A percentile compares a stretch with the other conserved stretches of the same genome.
phyloP scores from a whole-genome alignment of 37 sponge, comb jelly and placozoan species.

The Chondrosia reniformis region DNA sequence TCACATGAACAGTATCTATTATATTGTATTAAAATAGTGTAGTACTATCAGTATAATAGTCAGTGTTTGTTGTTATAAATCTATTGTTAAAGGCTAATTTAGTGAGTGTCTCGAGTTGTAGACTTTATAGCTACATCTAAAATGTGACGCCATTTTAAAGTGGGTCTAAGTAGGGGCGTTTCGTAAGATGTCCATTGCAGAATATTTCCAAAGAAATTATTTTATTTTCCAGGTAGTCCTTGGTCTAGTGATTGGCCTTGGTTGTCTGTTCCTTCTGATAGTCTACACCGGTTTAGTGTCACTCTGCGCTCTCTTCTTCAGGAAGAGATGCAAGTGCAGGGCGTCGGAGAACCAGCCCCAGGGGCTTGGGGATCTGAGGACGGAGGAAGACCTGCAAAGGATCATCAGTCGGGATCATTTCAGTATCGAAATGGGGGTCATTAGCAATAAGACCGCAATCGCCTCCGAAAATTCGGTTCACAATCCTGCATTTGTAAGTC shows the following conservation, averaged over 20 bases:
- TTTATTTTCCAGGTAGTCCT: too few species aligned
- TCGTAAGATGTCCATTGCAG: too few species aligned
- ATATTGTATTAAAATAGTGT: too few species aligned
- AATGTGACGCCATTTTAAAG: too few species aligned
- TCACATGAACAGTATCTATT: too few species aligned
- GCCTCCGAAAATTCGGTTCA: neutral
- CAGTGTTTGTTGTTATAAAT: too few species aligned
- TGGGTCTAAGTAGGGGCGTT: too few species aligned
- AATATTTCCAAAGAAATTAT: too few species aligned
- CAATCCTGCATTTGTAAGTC: constrained; percentile 9
- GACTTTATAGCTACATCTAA: too few species aligned
- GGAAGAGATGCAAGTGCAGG: neutral
- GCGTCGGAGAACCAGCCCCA: neutral
- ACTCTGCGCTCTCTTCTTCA: neutral
- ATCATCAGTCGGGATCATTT: neutral
- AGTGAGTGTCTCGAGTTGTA: too few species aligned
- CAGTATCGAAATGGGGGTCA: neutral
- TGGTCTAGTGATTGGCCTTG: neutral
- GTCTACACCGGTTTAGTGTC: neutral
- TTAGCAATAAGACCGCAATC: neutral
- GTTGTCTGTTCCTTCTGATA: neutral
- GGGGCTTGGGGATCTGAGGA: neutral
- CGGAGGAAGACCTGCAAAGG: neutral
- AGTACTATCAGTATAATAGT: too few species aligned
- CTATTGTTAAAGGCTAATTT: too few species aligned